Conservation (phyloP, 2,888 invertebrate genomes). For the Drosophila diplacantha region DNA sequence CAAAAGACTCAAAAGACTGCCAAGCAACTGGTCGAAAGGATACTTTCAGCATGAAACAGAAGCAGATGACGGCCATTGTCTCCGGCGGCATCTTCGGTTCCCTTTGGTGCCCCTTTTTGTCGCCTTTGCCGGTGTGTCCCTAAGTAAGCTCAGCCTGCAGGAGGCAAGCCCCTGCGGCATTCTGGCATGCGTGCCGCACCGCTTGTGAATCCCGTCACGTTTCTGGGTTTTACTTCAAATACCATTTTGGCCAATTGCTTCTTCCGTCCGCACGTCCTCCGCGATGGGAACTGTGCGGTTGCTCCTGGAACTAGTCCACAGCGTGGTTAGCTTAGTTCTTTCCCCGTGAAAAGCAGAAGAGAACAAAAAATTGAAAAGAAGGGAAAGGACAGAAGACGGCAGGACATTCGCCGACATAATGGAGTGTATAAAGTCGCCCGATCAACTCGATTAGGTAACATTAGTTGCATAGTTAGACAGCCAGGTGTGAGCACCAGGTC, state of each 20-base stretch:
- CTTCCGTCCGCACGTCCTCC: conserved; percentile 29
- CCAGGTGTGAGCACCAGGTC: not conserved
- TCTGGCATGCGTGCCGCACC: conserved; percentile 40
- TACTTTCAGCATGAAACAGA: not conserved
- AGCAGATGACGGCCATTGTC: conserved; percentile 7
- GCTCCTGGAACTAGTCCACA: not conserved
- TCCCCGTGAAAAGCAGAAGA: not conserved
- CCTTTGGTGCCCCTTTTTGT: conserved; percentile 18
- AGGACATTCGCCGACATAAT: conserved; percentile 1
- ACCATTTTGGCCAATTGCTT: conserved; percentile 65
- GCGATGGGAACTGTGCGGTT: conserved; percentile 4
- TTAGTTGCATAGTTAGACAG: not conserved
- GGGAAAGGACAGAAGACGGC: too few relatives aligned
- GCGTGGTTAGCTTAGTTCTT: not conserved
- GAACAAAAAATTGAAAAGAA: not conserved
- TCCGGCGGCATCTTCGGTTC: not conserved
- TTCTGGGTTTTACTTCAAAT: conserved; percentile 62
- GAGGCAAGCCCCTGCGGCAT: conserved; percentile 18
- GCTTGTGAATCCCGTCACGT: conserved; percentile 63
- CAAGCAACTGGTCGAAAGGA: conserved; percentile 8
- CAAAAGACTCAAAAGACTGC: not conserved
- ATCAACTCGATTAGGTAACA: conserved; percentile 2
- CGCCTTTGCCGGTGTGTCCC: conserved; percentile 22
- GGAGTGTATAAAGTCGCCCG: conserved; percentile 2
- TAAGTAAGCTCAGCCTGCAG: conserved; percentile 12